Evolutionary conservation across 2,797 vertebrate species (phyloP).

Genomic region (Meriones psammophilus): DNA sequence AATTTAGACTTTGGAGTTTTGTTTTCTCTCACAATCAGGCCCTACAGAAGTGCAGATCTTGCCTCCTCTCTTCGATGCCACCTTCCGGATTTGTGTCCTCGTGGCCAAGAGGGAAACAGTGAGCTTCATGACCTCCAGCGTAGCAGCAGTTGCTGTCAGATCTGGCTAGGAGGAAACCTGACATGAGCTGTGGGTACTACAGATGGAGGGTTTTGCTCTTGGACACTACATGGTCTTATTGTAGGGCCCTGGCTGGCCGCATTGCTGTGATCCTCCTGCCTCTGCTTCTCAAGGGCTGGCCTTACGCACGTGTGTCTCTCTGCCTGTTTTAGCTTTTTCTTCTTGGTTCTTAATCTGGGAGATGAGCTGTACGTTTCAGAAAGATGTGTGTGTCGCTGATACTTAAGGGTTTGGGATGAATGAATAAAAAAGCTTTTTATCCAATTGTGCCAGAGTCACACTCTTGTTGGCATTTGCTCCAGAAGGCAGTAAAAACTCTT

Average conservation of each 20-base stretch:
- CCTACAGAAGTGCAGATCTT: neutral
- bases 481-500: neutral
- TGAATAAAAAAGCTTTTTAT: neutral
- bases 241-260: neutral
- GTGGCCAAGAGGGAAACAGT: neutral
- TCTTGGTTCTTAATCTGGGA: slow-evolving; percentile 12
- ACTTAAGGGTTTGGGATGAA: neutral
- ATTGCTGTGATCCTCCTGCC: neutral
- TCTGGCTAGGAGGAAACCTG: neutral
- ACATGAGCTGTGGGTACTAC: neutral
- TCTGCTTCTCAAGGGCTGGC: neutral
- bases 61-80: neutral
- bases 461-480: neutral
- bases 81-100: neutral
- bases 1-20: slow-evolving; percentile 23
- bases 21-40: neutral
- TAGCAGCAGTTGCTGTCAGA: neutral
- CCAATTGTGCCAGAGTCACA: neutral
- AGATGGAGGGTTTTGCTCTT: neutral
- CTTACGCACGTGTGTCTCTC: neutral
- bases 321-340: neutral
- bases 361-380: neutral
- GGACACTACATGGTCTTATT: neutral
- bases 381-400: neutral
- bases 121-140: neutral